Base-by-base conservation (phyloP, 2,888 invertebrate species). In the Nomada ferruginata region DNA sequence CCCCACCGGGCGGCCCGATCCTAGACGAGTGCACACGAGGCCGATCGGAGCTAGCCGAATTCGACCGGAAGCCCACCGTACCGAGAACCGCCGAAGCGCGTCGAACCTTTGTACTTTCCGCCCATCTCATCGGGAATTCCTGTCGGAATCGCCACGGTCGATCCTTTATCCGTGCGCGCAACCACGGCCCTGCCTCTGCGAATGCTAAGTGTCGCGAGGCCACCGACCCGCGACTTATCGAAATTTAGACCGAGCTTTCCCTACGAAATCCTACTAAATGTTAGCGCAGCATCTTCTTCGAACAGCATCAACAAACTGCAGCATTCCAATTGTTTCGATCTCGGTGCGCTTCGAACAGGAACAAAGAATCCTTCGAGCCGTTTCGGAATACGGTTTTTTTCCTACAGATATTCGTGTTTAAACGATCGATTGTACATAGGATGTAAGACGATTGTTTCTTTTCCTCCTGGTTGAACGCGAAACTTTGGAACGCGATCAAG, bases 41-140 rank as follows among this genome's bases (percentile, higher is more conserved):
- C 77, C 84, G 81, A 85, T 86, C 90, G 89, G 83, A 87, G 85
- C 76, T 82, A 86, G 84, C 89, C 91, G 91, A 91, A 89, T 88
- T 86, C 88, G 76, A 88, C 89, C 90, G 92, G 90, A 91, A 90
- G 89, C 89, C 79, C 82, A 79, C 82, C 87, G 81, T 79, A 68
- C 83, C 89, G 87, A 85, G 83, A 86, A 79, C 71, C 84, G 88
- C 83, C 89, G 88, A 89, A 77, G 82, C 87, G 85, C 85, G 82
- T 86, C 89, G 80, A 83, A 85, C 85, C 90, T 91, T 90, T 89
- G 89, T 91, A 90, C 89, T 90, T 89, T 91, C 89, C 90, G 88
- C 87, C 85, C 86, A 85, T 89, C 89, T 89, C 89, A 89, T 89
- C 86, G 89, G 89, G 87, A 89, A 89, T 90, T 89, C 89, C 87